A percentile compares a stretch with the other conserved stretches of the same genome.
These are phyloP conservation scores for Therioaphis trifolii DNA, from an alignment of 2,888 invertebrate genomes.

Conservation along the genomic window DNA sequence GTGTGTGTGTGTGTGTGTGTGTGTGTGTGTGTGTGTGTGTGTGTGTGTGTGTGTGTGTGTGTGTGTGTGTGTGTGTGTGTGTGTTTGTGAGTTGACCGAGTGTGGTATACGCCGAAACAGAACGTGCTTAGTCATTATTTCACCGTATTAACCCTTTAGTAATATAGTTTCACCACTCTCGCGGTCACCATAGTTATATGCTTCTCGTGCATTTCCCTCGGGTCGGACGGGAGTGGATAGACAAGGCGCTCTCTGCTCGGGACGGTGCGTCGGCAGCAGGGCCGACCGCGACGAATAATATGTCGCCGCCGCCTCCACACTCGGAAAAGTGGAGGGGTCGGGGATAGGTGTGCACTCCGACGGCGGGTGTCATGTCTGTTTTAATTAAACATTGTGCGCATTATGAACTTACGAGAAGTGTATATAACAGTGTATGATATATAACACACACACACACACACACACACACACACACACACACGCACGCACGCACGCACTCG, in stretches of 20 bases:
- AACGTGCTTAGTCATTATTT: conserved; percentile 21
- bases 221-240: too few relatives aligned
- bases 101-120: conserved; percentile 4
- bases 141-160: not conserved
- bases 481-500: not conserved
- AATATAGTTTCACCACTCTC: too few relatives aligned
- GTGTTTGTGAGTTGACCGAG: not conserved
- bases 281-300: not conserved
- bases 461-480: not conserved
- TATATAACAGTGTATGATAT: not conserved
- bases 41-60: not conserved
- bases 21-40: not conserved
- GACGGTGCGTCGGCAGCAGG: too few relatives aligned
- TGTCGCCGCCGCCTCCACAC: not conserved
- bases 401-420: conserved; percentile 26
- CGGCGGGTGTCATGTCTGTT: conserved; percentile 19
- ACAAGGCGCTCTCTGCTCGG: too few relatives aligned
- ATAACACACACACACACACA: not conserved
- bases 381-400: conserved; percentile 42
- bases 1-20: not conserved
- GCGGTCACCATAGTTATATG: too few relatives aligned
- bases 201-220: too few relatives aligned
- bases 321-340: not conserved
- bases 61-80: not conserved
- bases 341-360: not conserved